Base-by-base conservation (phyloP, 2,797 vertebrate genomes). In the Limnodromus scolopaceus region DNA sequence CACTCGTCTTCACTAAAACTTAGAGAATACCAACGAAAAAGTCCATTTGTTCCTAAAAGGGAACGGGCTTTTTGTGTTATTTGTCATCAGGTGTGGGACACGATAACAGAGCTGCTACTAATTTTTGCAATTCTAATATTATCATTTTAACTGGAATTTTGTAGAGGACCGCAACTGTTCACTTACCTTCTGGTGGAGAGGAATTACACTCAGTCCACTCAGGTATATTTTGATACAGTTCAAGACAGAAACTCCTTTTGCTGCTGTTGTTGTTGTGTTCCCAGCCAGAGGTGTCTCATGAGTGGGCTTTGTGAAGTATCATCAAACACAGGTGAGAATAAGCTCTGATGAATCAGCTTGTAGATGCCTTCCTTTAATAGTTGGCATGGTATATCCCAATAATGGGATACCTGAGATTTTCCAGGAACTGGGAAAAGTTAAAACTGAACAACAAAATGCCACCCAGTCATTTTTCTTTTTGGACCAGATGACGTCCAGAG, bases 1-100 rank as follows among this genome's bases (percentile, higher is more conserved):
- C 1, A 1, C 14, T 55, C 0, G 0, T 60, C 63, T 48, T 77
- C n/a, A 46, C 41, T 39, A 46, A 57, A 88, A 53, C 60, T 25
- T 60, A 51, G 19, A 51, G 36, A 71, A 65, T 5, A 60, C 3
- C n/a, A 66, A 25, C 15, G 48, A 19, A 58, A 92, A 90, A 7
- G 9, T 19, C 41, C 39, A 5, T 22, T 19, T 63, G 15, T 91
- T 94, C 72, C 43, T 25, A 84, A 60, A 69, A 3, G 16, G 32
- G 25, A 55, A 51, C 3, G 8, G 32, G 9, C 15, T 72, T 84
- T 75, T 55, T 66, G 2, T 32, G 20, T 38, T 74, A 74, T 43
- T 60, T 76, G 24, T 57, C 39, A 84, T 58, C 34, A 36, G 14
- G 22, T 0, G 0, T 34, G 41, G 38, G 32, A 70, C 16, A 41